Conservation (phyloP, 2,113 vertebrate species). For the Erpornis zantholeuca region DNA sequence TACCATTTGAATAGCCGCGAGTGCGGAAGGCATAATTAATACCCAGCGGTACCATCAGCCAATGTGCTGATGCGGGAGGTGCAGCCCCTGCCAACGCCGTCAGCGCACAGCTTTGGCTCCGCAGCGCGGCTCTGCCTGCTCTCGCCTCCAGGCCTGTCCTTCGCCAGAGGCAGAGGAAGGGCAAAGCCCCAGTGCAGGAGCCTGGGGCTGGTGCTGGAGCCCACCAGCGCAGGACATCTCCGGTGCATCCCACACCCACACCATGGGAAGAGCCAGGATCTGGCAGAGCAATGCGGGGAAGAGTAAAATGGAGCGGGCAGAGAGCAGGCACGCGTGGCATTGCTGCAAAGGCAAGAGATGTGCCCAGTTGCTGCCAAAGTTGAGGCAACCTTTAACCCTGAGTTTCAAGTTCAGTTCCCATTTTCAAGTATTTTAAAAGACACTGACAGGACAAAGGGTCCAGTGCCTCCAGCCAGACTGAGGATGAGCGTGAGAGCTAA, state of each 20-base stretch:
- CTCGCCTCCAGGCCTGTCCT: background rate
- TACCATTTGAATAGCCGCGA: constrained; percentile 51
- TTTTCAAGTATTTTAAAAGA: background rate
- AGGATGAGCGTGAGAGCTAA: background rate
- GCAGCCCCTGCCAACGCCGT: constrained; percentile 24
- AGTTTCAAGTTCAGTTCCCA: background rate
- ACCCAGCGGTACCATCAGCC: constrained; percentile 32
- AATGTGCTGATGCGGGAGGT: constrained; percentile 32
- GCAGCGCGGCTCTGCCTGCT: background rate
- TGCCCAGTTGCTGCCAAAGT: background rate
- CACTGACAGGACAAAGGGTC: background rate
- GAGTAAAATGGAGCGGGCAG: background rate
- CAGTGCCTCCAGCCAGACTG: background rate
- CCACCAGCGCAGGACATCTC: rapidly evolving
- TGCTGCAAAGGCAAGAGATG: background rate
- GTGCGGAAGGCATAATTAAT: constrained; percentile 54
- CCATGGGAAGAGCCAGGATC: rapidly evolving
- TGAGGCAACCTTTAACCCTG: background rate
- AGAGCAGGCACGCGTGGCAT: rapidly evolving
- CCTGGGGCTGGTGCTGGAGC: background rate
- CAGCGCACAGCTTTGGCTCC: background rate
- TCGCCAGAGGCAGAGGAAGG: background rate
- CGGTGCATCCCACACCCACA: rapidly evolving
- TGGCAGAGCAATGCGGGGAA: rapidly evolving
- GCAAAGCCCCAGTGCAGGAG: background rate